Evolutionary conservation across 2,113 vertebrate genomes (phyloP), one percentile per base, ranked within the genome.

Genomic region (Sterrhoptilus dennistouni): DNA sequence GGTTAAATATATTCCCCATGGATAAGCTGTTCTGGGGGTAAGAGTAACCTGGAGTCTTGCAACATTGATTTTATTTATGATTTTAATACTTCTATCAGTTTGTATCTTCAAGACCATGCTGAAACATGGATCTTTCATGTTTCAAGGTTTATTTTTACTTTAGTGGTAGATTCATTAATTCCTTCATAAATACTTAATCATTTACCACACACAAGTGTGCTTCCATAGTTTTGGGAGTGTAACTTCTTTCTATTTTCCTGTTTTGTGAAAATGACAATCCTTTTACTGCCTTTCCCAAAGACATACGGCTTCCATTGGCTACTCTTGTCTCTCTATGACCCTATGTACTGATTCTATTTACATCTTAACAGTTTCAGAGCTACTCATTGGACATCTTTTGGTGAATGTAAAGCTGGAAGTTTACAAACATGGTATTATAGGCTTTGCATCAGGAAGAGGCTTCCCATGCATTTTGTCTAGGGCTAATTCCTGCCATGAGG

Each of bases 161-260:
- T 8, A 49, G 13, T 24, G 18, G 6, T 57, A 49, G 12, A 56
- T 83, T 49, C 11, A 71, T 71, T 83, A 52, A 12, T 22, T 71
- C 31, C 29, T 28, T 83, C 11, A 57, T 49, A 83, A 79, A 44
- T 71, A 35, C 14, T 70, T 74, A 18, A 14, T 59, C 3, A 71
- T 33, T 28, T 27, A 44, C 8, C 14, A 27, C 20, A 40, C 0
- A 0, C 13, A 6, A 52, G 5, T 36, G 22, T 52, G 14, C 12
- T 76, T 61, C 33, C 10, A 31, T 6, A 2, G 36, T 57, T 54
- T 59, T 50, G 38, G 23, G 15, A 38, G 8, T 8, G 7, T 7
- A 54, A 40, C 5, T 54, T 89, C 24, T 56, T 72, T 38, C 21
- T 86, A 12, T 45, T 59, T 28, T 70, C 33, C 24, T n/a, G 35